Percentiles rank a stretch among this genome's conserved stretches.
Conservation (phyloP, 2,888 invertebrate genomes). For the Panzeria rudis region DNA sequence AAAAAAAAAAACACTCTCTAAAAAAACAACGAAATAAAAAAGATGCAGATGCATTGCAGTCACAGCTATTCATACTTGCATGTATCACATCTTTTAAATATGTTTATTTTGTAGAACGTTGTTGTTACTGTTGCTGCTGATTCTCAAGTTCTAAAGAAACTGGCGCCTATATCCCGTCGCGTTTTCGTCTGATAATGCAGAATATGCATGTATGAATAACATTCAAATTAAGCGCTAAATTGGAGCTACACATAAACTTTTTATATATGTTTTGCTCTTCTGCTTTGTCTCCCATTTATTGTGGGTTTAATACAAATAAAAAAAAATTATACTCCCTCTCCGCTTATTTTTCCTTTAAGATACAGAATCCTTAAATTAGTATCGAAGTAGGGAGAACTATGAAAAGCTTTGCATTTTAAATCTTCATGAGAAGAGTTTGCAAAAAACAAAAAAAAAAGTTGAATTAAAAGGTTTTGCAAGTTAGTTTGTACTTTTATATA, state of each 20-base stretch:
- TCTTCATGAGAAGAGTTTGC: conserved; percentile 32
- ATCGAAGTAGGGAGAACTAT: neutral
- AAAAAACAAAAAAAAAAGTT: conserved; percentile 36
- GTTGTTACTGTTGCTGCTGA: conserved; percentile 14
- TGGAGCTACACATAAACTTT: conserved; percentile 68
- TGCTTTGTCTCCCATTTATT: conserved; percentile 12
- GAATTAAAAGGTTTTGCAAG: conserved; percentile 25
- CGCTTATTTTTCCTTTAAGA: neutral
- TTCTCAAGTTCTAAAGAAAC: conserved; percentile 61
- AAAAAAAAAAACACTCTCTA: neutral
- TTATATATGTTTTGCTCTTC: neutral
- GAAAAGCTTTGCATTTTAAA: neutral
- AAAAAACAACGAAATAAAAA: neutral
- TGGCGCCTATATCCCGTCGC: conserved; percentile 84
- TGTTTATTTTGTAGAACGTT: conserved; percentile 55
- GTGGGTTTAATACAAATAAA: conserved; percentile 6
- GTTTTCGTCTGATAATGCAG: conserved; percentile 83
- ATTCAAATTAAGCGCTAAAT: conserved; percentile 78
- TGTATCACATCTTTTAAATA: conserved; percentile 42
- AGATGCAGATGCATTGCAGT: conserved; percentile 67
- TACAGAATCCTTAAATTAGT: conserved; percentile 33
- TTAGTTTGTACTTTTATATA: conserved; percentile 6
- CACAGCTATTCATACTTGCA: conserved; percentile 15
- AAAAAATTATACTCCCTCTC: neutral
- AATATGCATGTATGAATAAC: conserved; percentile 75